These are phyloP conservation scores for Laspeyria flexula DNA, from an alignment of 2,888 invertebrate genomes.

Conservation along the genomic window DNA sequence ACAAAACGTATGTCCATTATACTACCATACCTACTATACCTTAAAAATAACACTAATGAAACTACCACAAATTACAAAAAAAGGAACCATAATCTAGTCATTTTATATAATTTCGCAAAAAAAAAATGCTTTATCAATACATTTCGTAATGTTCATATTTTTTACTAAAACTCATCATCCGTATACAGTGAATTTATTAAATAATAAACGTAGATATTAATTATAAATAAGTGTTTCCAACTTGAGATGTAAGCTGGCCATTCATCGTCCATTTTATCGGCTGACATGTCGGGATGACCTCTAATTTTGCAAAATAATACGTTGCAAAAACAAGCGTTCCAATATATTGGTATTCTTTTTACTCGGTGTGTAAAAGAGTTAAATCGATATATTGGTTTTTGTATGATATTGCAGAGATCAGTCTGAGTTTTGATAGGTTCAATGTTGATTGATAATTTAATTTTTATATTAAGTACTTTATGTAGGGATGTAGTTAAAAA, in stretches of 20 bases:
- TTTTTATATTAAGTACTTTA: too few species aligned
- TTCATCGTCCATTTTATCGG: not conserved
- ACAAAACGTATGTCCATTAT: too few species aligned
- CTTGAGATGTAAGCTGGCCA: not conserved
- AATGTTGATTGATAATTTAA: not conserved
- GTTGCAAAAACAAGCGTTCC: too few species aligned
- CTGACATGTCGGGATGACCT: not conserved
- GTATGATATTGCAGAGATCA: too few species aligned
- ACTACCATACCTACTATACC: too few species aligned
- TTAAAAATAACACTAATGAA: too few species aligned
- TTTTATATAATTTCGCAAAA: constrained; percentile 10
- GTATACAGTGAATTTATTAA: constrained; percentile 79
- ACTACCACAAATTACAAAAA: not conserved
- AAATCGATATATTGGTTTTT: too few species aligned
- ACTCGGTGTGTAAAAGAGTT: too few species aligned
- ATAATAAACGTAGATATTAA: constrained; percentile 69
- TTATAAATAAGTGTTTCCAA: constrained; percentile 77
- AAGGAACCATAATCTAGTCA: constrained; percentile 24
- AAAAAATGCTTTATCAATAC: not conserved
- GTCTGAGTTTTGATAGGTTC: too few species aligned
- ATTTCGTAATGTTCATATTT: constrained; percentile 23
- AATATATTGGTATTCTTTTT: too few species aligned
- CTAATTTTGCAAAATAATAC: too few species aligned
- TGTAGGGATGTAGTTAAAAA: too few species aligned
- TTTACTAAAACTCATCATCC: constrained; percentile 58